Conservation (phyloP, 2,797 vertebrate species). For the Sebastes taczanowskii region DNA sequence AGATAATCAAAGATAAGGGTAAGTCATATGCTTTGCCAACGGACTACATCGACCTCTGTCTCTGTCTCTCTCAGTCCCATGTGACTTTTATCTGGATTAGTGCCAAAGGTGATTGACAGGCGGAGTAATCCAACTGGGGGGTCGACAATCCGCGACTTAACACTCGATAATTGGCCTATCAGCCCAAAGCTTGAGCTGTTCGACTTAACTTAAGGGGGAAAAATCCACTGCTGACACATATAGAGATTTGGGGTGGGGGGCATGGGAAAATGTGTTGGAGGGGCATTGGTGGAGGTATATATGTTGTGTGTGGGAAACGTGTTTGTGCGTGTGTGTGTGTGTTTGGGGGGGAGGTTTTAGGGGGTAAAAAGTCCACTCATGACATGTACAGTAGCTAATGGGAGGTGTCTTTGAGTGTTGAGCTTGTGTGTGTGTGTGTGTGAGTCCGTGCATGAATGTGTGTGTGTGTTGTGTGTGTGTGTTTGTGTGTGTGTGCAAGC, state of each 20-base stretch:
- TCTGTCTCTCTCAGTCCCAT: conserved; percentile 42
- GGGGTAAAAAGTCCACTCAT: neutral
- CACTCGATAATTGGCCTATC: conserved; percentile 65
- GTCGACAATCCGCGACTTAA: conserved; percentile 52
- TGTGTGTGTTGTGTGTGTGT: neutral
- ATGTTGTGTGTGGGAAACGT: neutral
- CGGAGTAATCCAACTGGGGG: conserved; percentile 57
- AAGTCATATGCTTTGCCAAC: neutral
- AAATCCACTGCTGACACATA: conserved; percentile 49
- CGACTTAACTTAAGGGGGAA: conserved; percentile 25
- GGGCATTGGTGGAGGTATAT: neutral
- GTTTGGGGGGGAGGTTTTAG: neutral
- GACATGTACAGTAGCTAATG: conserved; percentile 8
- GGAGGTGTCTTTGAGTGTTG: neutral
- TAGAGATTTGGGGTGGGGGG: neutral
- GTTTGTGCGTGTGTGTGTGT: neutral
- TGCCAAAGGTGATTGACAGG: conserved; percentile 72
- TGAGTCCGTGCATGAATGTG: too few relatives aligned
- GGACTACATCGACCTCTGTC: conserved; percentile 30
- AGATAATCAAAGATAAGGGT: conserved; percentile 11
- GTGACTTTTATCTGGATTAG: conserved; percentile 74
- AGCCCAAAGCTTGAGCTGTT: conserved; percentile 47
- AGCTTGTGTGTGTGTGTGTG: neutral
- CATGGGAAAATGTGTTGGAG: neutral
- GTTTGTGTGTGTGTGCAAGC: neutral